These are phyloP conservation scores for Sceliomorpha sp. DNA, from an alignment of 2,888 invertebrate genomes.

Conservation along the genomic window DNA sequence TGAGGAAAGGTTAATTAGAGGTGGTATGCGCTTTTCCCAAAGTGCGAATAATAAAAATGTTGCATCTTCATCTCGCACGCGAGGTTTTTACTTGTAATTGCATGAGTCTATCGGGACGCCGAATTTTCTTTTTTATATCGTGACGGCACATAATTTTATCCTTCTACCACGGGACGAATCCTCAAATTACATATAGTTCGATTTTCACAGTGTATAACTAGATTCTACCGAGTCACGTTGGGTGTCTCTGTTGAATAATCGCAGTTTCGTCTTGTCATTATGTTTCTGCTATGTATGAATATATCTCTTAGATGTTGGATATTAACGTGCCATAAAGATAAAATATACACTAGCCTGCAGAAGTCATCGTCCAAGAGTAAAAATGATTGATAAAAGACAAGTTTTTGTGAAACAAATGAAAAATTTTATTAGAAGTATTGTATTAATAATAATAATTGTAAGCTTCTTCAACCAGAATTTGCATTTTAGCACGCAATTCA, in stretches of 20 bases:
- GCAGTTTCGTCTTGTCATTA: constrained; percentile 10
- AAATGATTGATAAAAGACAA: constrained; percentile 4
- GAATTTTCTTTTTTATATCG: constrained; percentile 17
- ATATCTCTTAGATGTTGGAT: no score
- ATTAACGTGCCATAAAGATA: no score
- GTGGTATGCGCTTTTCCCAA: background rate
- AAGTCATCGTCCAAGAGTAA: constrained; percentile 5
- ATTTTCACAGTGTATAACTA: constrained; percentile 27
- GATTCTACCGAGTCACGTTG: constrained; percentile 18
- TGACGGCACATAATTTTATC: constrained; percentile 28
- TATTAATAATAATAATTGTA: background rate
- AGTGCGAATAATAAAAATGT: constrained; percentile 9
- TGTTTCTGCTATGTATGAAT: constrained; percentile 6
- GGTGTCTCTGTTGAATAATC: constrained; percentile 7
- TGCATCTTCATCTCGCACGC: constrained; percentile 1
- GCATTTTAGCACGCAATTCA: no score
- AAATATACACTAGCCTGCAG: constrained; percentile 7
- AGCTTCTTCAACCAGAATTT: no score
- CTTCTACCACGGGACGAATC: constrained; percentile 19
- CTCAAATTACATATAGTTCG: constrained; percentile 35
- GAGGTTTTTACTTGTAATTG: constrained; percentile 21
- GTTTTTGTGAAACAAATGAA: background rate
- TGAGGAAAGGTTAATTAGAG: constrained; percentile 7
- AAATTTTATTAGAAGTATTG: constrained; percentile 7
- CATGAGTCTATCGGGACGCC: constrained; percentile 15